phyloP scores from a whole-genome alignment of 1,140 invertebrate species.

The Delia radicum region DNA sequence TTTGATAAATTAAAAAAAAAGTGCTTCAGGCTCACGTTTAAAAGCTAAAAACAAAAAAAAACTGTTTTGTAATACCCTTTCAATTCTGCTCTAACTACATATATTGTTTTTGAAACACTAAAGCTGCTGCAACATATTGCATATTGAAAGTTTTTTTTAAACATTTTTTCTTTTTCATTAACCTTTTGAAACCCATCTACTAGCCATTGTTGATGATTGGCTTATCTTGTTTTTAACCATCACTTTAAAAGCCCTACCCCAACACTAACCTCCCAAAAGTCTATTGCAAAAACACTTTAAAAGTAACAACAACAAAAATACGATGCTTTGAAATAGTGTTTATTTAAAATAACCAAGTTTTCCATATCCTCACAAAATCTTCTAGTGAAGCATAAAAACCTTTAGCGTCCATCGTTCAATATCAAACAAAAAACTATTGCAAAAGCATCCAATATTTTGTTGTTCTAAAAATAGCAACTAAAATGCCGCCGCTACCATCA shows the following conservation, averaged over 20 bases:
- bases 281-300: neutral
- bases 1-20: too few relatives aligned
- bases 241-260: neutral
- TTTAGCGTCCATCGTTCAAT: neutral
- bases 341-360: neutral
- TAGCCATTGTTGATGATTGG: neutral
- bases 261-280: neutral
- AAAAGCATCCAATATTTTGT: neutral
- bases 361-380: neutral
- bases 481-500: too few relatives aligned
- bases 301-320: neutral
- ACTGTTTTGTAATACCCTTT: too few relatives aligned
- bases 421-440: neutral
- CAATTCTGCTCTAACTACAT: too few relatives aligned
- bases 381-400: slow-evolving; percentile 1
- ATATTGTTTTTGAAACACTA: too few relatives aligned
- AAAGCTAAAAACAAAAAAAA: too few relatives aligned
- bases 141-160: too few relatives aligned
- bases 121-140: too few relatives aligned
- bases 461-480: too few relatives aligned
- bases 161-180: too few relatives aligned
- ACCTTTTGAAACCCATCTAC: neutral
- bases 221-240: neutral
- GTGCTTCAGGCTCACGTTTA: too few relatives aligned
- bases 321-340: neutral